These are phyloP conservation scores for Anguilla marmorata DNA, from an alignment of 2,797 vertebrate genomes.

Conservation along the genomic window DNA sequence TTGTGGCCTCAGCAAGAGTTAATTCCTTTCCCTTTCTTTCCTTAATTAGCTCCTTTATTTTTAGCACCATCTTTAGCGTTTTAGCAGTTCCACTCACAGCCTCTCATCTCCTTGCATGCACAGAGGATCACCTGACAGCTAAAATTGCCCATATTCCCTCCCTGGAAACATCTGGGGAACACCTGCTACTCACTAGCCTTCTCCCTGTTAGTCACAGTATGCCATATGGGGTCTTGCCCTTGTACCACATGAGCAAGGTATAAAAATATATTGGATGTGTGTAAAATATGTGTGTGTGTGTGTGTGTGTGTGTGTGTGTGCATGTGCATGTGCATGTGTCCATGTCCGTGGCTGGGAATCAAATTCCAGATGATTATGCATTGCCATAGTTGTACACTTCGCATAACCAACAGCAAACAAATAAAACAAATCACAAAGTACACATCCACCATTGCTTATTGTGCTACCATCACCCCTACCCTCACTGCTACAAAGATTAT, in stretches of 20 bases:
- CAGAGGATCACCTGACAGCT: slow-evolving; percentile 1
- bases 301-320: not conserved
- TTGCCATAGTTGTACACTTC: not conserved
- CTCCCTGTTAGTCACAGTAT: not conserved
- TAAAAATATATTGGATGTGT: not conserved
- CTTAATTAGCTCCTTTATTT: not conserved
- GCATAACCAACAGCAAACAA: not conserved
- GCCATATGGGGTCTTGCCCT: not conserved
- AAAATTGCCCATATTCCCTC: not conserved
- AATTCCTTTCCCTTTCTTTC: not conserved
- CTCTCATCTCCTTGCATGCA: not conserved
- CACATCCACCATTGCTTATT: not conserved
- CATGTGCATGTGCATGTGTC: not conserved
- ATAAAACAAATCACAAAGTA: not conserved
- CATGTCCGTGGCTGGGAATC: not conserved
- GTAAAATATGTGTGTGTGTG: not conserved
- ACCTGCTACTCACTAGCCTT: not conserved
- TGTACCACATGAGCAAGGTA: not conserved
- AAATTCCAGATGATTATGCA: not conserved
- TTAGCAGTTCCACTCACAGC: not conserved
- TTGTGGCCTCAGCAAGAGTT: not conserved
- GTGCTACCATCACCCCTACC: not conserved
- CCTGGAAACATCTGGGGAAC: not conserved
- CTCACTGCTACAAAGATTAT: not conserved
- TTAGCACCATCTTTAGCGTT: not conserved